Conservation (phyloP, 2,797 vertebrate species). For the Diplodus sargus region DNA sequence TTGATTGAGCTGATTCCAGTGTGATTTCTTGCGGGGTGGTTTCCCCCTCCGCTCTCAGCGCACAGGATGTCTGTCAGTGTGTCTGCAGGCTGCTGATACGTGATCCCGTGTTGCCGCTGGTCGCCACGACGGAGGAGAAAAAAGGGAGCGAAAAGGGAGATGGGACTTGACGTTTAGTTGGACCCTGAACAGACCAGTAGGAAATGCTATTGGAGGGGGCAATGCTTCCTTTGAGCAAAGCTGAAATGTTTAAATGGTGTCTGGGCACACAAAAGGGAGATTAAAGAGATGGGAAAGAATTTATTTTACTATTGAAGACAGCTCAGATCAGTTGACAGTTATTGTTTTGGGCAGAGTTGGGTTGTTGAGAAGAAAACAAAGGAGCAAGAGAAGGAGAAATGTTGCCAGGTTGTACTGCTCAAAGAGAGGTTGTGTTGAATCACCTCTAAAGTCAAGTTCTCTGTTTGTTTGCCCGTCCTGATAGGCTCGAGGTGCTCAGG, state of each 20-base stretch:
- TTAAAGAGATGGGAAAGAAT: background rate
- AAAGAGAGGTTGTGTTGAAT: constrained; percentile 31
- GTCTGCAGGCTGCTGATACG: constrained; percentile 73
- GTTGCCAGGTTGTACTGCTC: constrained; percentile 26
- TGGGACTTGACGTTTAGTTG: constrained; percentile 53
- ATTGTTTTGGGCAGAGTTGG: constrained; percentile 21
- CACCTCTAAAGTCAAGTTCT: constrained; percentile 12
- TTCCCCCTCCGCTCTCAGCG: constrained; percentile 51
- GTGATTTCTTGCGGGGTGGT: constrained; percentile 28
- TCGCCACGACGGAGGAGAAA: constrained; percentile 28
- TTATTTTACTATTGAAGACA: background rate
- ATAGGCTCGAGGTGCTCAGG: constrained; percentile 60
- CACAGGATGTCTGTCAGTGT: constrained; percentile 73
- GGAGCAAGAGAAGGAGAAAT: background rate
- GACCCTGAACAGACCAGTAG: constrained; percentile 42
- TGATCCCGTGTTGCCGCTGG: constrained; percentile 59
- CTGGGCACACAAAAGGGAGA: constrained; percentile 7
- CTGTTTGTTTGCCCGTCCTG: constrained; percentile 51
- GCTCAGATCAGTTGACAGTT: constrained; percentile 14
- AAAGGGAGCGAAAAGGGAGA: constrained; percentile 32
- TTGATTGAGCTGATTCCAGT: constrained; percentile 41
- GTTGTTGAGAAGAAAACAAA: constrained; percentile 8
- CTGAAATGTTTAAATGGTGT: constrained; percentile 15
- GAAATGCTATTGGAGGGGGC: constrained; percentile 20
- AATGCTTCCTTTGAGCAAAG: constrained; percentile 39